Conservation (phyloP, 2,888 invertebrate species). For the Proisotoma minuta region DNA sequence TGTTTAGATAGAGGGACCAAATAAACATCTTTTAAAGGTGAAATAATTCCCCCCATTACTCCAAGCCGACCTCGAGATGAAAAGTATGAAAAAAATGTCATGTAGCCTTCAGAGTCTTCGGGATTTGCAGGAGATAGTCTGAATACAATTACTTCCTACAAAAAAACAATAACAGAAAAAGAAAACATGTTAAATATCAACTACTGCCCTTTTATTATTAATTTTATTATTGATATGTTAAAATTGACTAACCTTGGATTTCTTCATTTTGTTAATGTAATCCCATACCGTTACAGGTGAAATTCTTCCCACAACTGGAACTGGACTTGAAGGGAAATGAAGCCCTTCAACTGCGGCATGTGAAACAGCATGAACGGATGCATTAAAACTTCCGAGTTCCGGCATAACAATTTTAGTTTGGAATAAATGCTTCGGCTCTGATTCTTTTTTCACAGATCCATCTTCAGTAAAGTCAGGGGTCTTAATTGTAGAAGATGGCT, state of each 20-base stretch:
- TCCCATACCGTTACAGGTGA: constrained; percentile 86
- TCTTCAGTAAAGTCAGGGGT: constrained; percentile 45
- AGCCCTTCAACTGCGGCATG: constrained; percentile 34
- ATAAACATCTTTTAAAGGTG: constrained; percentile 87
- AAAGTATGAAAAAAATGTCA: constrained; percentile 81
- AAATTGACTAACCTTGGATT: constrained; percentile 63
- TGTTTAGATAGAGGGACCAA: constrained; percentile 77
- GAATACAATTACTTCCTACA: constrained; percentile 71
- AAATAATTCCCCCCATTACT: constrained; percentile 70
- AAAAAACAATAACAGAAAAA: constrained; percentile 8
- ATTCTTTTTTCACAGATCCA: constrained; percentile 19
- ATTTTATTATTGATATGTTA: no score
- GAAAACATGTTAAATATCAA: constrained; percentile 4
- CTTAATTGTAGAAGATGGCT: constrained; percentile 47
- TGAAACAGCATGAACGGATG: constrained; percentile 37
- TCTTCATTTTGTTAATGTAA: constrained; percentile 84
- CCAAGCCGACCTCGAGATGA: constrained; percentile 65
- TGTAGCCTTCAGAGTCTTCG: constrained; percentile 77
- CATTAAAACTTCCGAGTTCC: constrained; percentile 43
- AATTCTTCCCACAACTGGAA: constrained; percentile 78
- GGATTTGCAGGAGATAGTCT: constrained; percentile 73
- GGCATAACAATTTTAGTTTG: constrained; percentile 42
- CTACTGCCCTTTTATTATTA: no score
- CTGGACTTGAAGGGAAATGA: constrained; percentile 42
- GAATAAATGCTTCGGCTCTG: constrained; percentile 24